phyloP scores from a whole-genome alignment of 2,888 invertebrate species.

The Laspeyria flexula region DNA sequence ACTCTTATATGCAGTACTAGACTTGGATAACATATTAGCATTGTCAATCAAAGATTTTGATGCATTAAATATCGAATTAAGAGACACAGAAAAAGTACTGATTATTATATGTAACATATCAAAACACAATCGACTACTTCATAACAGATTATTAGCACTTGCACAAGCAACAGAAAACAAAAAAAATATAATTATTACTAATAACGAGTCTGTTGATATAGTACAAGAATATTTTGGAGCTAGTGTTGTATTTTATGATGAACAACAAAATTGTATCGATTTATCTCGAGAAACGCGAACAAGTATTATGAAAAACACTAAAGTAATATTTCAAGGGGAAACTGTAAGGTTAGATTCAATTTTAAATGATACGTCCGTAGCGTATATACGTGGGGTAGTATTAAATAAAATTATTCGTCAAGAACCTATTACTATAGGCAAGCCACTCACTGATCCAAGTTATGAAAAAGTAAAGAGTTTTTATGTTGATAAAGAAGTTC shows the following conservation, averaged over 20 bases:
- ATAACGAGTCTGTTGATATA: not conserved
- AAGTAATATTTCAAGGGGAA: conserved; percentile 11
- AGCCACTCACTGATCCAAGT: conserved; percentile 1
- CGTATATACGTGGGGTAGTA: not conserved
- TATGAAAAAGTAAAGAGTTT: conserved; percentile 21
- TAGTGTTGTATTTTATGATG: not conserved
- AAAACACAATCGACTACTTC: not conserved
- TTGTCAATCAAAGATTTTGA: not conserved
- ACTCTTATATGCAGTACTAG: not conserved
- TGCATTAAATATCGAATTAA: not conserved
- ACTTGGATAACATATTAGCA: not conserved
- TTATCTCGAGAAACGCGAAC: conserved; percentile 1
- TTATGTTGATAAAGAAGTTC: conserved; percentile 15
- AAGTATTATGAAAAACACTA: not conserved
- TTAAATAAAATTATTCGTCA: conserved; percentile 3
- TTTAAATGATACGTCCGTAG: not conserved
- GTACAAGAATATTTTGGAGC: not conserved
- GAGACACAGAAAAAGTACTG: not conserved
- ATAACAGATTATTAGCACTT: not conserved
- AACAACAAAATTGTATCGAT: not conserved
- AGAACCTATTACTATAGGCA: conserved; percentile 10
- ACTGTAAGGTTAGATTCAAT: not conserved
- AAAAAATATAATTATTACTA: not conserved
- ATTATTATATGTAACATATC: not conserved
- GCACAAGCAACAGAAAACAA: not conserved